phyloP scores from a whole-genome alignment of 2,888 invertebrate genomes.

The Dicranocentrus wangi region DNA sequence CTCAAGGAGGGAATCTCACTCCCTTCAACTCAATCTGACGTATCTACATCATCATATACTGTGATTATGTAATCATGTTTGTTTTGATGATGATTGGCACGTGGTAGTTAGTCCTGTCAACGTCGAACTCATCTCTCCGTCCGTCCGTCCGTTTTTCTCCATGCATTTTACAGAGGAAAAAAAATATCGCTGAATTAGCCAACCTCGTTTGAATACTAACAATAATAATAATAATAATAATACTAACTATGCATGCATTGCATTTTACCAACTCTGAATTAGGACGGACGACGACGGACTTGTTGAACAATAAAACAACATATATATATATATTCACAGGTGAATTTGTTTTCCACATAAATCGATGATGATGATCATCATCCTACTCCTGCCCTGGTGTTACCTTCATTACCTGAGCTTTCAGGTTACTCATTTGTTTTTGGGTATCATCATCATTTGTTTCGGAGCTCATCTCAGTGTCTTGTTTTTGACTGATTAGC shows the following conservation, averaged over 20 bases:
- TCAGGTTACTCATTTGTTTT: slow-evolving; percentile 26
- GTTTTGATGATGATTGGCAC: slow-evolving; percentile 67
- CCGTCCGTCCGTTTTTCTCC: not conserved
- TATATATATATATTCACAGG: too few species aligned
- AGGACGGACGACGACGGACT: too few species aligned
- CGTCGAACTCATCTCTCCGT: slow-evolving; percentile 44
- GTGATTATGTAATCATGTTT: slow-evolving; percentile 66
- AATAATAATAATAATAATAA: too few species aligned
- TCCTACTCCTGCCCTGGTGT: not conserved
- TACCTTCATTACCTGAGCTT: slow-evolving; percentile 3
- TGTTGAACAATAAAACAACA: too few species aligned
- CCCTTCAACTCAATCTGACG: not conserved
- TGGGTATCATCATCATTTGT: slow-evolving; percentile 38
- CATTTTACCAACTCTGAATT: too few species aligned
- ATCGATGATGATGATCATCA: not conserved
- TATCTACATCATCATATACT: slow-evolving; percentile 33
- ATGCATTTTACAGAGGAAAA: not conserved
- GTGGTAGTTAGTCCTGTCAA: slow-evolving; percentile 66
- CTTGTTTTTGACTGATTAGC: slow-evolving; percentile 50
- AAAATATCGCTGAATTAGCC: not conserved
- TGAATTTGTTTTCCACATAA: not conserved
- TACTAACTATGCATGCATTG: too few species aligned
- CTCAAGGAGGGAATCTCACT: not conserved
- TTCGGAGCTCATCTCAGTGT: slow-evolving; percentile 19
- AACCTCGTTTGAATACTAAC: too few species aligned